These are phyloP conservation scores for Trichonephila inaurata DNA, from an alignment of 1,140 invertebrate genomes.

Conservation along the genomic window DNA sequence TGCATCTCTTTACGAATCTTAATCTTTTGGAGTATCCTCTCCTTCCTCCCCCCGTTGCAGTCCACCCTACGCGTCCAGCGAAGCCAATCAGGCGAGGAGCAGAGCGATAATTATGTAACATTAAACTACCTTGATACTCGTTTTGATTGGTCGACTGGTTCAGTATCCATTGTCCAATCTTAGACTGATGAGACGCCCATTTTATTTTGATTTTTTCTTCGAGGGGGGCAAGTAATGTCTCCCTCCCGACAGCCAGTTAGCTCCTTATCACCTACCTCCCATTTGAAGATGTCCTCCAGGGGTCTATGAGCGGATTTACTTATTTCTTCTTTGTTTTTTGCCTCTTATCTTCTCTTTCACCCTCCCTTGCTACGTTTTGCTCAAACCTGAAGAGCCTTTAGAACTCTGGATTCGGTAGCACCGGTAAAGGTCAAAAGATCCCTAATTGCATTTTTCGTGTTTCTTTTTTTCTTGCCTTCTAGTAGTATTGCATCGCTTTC, in stretches of 20 bases:
- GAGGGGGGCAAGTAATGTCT: not conserved
- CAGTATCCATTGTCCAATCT: slow-evolving; percentile 75
- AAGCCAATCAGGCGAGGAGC: slow-evolving; percentile 56
- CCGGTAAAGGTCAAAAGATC: slow-evolving; percentile 68
- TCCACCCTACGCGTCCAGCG: slow-evolving; percentile 22
- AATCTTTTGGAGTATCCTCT: slow-evolving; percentile 16
- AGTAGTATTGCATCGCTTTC: not conserved
- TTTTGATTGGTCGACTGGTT: slow-evolving; percentile 57
- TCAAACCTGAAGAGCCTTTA: not conserved
- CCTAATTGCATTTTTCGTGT: slow-evolving; percentile 71
- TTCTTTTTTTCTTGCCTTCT: slow-evolving; percentile 36
- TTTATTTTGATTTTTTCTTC: slow-evolving; percentile 47
- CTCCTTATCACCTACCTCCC: slow-evolving; percentile 66
- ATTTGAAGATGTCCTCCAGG: slow-evolving; percentile 41
- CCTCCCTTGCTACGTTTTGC: slow-evolving; percentile 2
- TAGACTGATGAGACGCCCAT: slow-evolving; percentile 51
- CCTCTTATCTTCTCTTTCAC: not conserved
- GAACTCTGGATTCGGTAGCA: slow-evolving; percentile 62
- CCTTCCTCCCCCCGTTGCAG: not conserved
- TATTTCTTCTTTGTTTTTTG: slow-evolving; percentile 33
- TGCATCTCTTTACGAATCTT: not conserved
- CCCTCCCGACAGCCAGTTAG: not conserved
- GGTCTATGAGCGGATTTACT: not conserved
- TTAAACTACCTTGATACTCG: slow-evolving; percentile 59
- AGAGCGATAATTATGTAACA: slow-evolving; percentile 73